A percentile compares a stretch with the other conserved stretches of the same genome.
These are phyloP conservation scores for Parazoanthus swiftii DNA, from an alignment of 92 coral and sea anemone genomes.

Conservation along the genomic window DNA sequence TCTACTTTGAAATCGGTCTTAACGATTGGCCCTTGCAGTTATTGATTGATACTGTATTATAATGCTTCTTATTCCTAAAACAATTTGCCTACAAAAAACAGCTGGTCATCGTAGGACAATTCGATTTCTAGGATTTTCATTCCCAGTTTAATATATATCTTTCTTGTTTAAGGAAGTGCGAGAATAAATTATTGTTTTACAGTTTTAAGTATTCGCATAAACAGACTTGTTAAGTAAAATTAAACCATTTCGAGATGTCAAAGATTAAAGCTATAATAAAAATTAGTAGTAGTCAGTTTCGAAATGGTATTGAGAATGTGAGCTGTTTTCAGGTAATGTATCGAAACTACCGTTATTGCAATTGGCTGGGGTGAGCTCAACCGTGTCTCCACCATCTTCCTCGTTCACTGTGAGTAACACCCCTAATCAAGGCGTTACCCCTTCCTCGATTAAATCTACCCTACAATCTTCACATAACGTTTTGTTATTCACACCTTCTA, in stretches of 20 bases:
- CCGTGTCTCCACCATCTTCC: not conserved
- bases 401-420: constrained; percentile 6
- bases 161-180: no score
- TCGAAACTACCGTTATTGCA: not conserved
- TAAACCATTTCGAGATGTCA: not conserved
- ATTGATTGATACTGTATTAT: no score
- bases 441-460: not conserved
- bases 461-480: not conserved
- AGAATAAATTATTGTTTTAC: no score
- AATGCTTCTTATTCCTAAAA: no score
- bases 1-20: no score
- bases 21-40: no score
- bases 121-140: no score
- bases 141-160: no score
- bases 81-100: no score
- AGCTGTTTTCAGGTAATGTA: not conserved
- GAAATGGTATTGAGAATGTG: not conserved
- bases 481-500: not conserved
- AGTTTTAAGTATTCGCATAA: no score
- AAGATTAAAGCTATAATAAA: no score
- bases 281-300: not conserved
- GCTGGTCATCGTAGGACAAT: no score
- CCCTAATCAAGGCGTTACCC: not conserved
- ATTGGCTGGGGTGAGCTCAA: not conserved
- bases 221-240: not conserved